These are phyloP conservation scores for Amaurobius ferox DNA, from an alignment of 2,888 invertebrate species.

Conservation along the genomic window DNA sequence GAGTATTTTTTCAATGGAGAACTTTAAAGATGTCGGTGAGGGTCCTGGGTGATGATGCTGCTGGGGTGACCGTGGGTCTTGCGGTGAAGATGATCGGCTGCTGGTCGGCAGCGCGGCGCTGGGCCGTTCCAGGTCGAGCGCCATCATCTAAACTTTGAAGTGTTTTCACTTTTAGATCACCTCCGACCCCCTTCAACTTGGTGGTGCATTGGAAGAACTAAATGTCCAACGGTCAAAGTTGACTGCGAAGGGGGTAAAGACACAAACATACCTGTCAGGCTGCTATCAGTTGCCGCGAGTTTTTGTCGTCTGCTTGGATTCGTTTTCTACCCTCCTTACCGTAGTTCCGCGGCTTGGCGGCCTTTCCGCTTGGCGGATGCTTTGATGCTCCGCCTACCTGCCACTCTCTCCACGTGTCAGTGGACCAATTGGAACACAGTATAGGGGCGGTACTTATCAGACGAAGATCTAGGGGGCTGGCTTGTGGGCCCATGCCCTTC, in stretches of 20 bases:
- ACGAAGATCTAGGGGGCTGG: slow-evolving; percentile 1
- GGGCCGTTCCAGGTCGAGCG: slow-evolving; percentile 46
- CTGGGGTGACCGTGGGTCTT: slow-evolving; percentile 10
- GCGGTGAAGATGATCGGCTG: slow-evolving; percentile 44
- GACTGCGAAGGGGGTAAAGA: neutral
- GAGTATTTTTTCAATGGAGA: slow-evolving; percentile 74
- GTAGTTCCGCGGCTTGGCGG: neutral
- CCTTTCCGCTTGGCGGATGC: neutral
- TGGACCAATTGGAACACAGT: slow-evolving; percentile 25
- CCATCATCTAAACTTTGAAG: slow-evolving; percentile 3
- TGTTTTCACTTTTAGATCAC: neutral
- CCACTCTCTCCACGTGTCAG: slow-evolving; percentile 62
- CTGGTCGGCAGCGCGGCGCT: slow-evolving; percentile 14
- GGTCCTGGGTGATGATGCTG: neutral
- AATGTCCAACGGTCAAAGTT: neutral
- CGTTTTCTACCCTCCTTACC: neutral
- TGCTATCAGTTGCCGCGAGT: slow-evolving; percentile 2
- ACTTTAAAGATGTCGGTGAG: slow-evolving; percentile 60
- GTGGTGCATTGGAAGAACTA: slow-evolving; percentile 29
- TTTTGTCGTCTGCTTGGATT: slow-evolving; percentile 17
- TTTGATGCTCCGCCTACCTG: slow-evolving; percentile 20
- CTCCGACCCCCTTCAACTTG: slow-evolving; percentile 11
- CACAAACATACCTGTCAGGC: neutral
- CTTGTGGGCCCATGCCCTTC: neutral
- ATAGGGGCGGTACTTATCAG: slow-evolving; percentile 21